Evolutionary conservation across 2,797 vertebrate genomes (phyloP), one percentile per base, ranked within the genome.

Genomic region (Luscinia luscinia): DNA sequence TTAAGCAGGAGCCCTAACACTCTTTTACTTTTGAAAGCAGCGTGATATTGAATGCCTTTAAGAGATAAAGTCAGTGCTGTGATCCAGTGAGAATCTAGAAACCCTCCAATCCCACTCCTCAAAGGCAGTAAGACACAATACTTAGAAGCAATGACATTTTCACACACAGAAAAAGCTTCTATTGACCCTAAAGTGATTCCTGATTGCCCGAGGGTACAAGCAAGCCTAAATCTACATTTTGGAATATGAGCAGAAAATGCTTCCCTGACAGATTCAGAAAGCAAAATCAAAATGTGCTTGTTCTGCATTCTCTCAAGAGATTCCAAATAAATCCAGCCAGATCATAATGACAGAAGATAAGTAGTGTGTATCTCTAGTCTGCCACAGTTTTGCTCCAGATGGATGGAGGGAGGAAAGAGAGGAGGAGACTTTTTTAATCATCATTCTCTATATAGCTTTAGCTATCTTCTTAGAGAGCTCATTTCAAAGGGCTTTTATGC

Each of bases 341-440:
- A 88, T 75, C 34, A 32, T n/a, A 89, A 89, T 32, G n/a, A 84
- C n/a, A 89, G 69, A 94, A 95, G 90, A 74, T 63, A 93, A 83
- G 34, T 78, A 81, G 84, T 59, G n/a, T 72, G 63, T 57, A 95
- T 68, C 46, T 78, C 58, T 76, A 87, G 84, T 86, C 84, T 86
- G 84, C 58, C 72, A 95, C 92, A 82, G 55, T 91, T 92, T 95
- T 89, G 54, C 69, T 93, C 82, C 93, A 95, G 94, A 94, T 86
- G 89, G 93, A 96, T 41, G 76, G 89, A 96, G 69, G 89, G 91
- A 94, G 87, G 90, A 89, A 92, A 79, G 78, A 92, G 68, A 95
- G 73, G 69, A 93, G 89, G 58, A 91, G 62, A 93, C 28, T 90
- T 46, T 66, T 79, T 84, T 89, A 94, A 95, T 93, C 87, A 91